Base-by-base conservation (phyloP, 2,113 vertebrate species). In the Hypomesus transpacificus region DNA sequence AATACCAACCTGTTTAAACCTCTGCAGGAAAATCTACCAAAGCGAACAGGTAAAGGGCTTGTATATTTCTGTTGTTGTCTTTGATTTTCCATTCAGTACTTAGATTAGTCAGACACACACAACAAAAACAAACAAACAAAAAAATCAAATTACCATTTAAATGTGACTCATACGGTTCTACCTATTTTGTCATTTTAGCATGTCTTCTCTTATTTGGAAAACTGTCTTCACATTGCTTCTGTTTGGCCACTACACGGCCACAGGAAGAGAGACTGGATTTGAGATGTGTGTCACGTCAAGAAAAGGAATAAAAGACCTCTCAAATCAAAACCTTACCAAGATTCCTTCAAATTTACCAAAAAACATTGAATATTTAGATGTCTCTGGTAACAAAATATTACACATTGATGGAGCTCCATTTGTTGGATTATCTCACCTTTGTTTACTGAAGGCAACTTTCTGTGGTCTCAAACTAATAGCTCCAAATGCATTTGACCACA, bases 381-480 rank as follows among this genome's bases (percentile, higher is more conserved):
- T 89, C 34, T 91, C 90, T 14, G 3, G 85, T 64, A 91, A 89
- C 74, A 75, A 70, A 24, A 86, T 91, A 57, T 69, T 5, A 14
- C 66, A 39, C 1, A 69, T 90, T 51, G 20, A 61, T 1, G 67
- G 8, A 17, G 17, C 13, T 0, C 70, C 78, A 0, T 71, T 91
- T 59, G 72, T 50, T 3, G 21, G 51, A 46, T 70, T 90, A 0
- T 70, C 67, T 31, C 46, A 64, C 14, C 83, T 90, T 24, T 90
- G 89, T 61, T 82, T 75, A 24, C 77, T 90, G 46, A 86, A 87
- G 60, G 68, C 75, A n/a, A 75, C 86, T 60, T 50, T 84, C 52
- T 89, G 87, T 51, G 70, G 71, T 7, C 82, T 91, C 52, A 28
- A n/a, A 46, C 58, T 67, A 8, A 86, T 90, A 52, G 80, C 87